phyloP scores from a whole-genome alignment of 2,888 invertebrate species.

The Anoplius nigerrimus region DNA sequence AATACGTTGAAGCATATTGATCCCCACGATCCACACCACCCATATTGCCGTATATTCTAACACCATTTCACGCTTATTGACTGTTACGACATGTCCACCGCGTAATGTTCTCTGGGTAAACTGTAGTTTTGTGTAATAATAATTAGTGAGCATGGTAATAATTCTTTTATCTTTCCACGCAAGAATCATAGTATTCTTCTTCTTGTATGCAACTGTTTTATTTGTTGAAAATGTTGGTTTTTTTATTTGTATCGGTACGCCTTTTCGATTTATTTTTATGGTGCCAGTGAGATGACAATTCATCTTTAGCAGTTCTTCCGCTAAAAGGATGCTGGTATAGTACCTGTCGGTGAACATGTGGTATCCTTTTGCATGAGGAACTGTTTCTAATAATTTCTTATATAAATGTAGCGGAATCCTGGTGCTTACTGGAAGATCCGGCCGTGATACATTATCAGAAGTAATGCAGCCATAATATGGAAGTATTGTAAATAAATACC shows the following conservation, averaged over 20 bases:
- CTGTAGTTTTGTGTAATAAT: constrained; percentile 5
- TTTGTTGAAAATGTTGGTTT: no score
- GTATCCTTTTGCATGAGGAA: constrained; percentile 41
- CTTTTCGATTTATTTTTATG: constrained; percentile 20
- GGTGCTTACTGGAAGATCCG: constrained; percentile 37
- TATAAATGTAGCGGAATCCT: constrained; percentile 38
- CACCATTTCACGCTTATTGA: no score
- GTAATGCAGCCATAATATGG: constrained; percentile 45
- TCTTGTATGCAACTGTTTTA: constrained; percentile 21
- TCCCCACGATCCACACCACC: no score
- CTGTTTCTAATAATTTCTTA: constrained; percentile 29
- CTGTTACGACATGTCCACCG: no score
- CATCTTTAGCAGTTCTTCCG: constrained; percentile 36
- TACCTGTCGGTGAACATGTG: constrained; percentile 42
- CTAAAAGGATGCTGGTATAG: constrained; percentile 36
- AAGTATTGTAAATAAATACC: constrained; percentile 39
- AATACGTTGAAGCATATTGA: no score
- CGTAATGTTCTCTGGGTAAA: constrained; percentile 17
- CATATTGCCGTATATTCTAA: no score
- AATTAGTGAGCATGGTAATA: constrained; percentile 21
- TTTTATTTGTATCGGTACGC: constrained; percentile 18
- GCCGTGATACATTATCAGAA: constrained; percentile 28
- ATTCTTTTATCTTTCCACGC: constrained; percentile 22
- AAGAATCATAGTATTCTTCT: no score
- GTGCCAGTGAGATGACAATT: constrained; percentile 36